phyloP scores from a whole-genome alignment of 2,113 vertebrate genomes.

The Spermophilus dauricus region DNA sequence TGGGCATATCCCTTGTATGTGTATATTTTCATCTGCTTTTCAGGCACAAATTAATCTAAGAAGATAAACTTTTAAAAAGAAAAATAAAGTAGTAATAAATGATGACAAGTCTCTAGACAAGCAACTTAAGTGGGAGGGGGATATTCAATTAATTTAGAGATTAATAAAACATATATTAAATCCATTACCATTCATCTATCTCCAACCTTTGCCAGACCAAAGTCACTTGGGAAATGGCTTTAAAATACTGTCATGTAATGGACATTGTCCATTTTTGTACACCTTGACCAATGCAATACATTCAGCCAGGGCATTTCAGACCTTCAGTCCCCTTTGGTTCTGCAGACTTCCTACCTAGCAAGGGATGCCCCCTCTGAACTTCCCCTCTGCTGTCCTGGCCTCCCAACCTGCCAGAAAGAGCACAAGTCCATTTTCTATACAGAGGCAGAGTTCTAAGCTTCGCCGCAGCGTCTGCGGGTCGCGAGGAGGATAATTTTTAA shows the following conservation, averaged over 20 bases:
- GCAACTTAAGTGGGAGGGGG: background rate
- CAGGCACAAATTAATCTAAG: background rate
- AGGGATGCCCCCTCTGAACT: background rate
- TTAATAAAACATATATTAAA: background rate
- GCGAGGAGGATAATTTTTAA: background rate
- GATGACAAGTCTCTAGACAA: background rate
- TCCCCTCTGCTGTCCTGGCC: background rate
- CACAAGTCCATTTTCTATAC: background rate
- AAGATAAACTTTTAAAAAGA: background rate
- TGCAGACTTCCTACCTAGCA: background rate
- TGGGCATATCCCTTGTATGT: background rate
- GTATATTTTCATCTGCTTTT: background rate
- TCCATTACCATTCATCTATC: background rate
- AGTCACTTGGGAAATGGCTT: constrained; percentile 36
- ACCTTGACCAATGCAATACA: background rate
- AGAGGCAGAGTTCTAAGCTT: background rate
- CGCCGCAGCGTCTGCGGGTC: background rate
- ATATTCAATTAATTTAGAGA: background rate
- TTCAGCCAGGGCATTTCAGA: background rate
- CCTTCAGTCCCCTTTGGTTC: rapidly evolving
- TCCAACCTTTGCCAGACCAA: background rate
- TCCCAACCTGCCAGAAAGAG: background rate
- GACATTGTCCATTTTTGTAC: background rate
- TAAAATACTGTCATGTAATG: background rate
- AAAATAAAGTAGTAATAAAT: background rate